Conservation (phyloP, 2,888 invertebrate genomes). For the Thyatira batis region DNA sequence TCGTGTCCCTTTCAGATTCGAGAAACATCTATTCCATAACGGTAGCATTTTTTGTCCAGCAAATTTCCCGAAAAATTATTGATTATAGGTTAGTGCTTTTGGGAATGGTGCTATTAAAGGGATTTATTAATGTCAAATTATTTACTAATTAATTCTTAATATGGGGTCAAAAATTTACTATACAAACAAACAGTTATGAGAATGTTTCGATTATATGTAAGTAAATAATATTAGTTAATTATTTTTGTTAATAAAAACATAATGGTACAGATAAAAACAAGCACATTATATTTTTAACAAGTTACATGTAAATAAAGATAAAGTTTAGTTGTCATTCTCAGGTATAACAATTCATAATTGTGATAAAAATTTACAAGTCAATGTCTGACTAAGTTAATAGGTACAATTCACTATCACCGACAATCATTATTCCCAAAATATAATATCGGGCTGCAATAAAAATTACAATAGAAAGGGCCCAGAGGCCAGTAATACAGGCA, state of each 20-base stretch:
- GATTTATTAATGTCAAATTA: no score
- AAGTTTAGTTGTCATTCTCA: not conserved
- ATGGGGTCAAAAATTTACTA: no score
- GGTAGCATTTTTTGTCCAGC: conserved; percentile 17
- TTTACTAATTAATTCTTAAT: no score
- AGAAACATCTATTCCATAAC: conserved; percentile 22
- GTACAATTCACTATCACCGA: conserved; percentile 33
- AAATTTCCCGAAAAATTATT: not conserved
- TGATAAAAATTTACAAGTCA: conserved; percentile 19
- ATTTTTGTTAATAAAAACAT: no score
- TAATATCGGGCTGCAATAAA: conserved; percentile 62
- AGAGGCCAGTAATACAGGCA: conserved; percentile 39
- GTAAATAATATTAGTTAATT: no score
- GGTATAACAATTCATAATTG: conserved; percentile 27
- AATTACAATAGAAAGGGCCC: conserved; percentile 52
- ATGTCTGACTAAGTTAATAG: conserved; percentile 19
- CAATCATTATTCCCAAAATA: conserved; percentile 43
- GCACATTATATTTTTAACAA: not conserved
- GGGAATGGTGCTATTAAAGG: no score
- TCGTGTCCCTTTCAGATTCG: conserved; percentile 24
- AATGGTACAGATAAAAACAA: no score
- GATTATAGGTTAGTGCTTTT: no score
- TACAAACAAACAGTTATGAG: no score
- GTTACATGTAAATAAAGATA: not conserved
- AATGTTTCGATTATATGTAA: no score